Evolutionary conservation across 2,113 vertebrate species (phyloP).

Genomic region (Furnarius figulus): DNA sequence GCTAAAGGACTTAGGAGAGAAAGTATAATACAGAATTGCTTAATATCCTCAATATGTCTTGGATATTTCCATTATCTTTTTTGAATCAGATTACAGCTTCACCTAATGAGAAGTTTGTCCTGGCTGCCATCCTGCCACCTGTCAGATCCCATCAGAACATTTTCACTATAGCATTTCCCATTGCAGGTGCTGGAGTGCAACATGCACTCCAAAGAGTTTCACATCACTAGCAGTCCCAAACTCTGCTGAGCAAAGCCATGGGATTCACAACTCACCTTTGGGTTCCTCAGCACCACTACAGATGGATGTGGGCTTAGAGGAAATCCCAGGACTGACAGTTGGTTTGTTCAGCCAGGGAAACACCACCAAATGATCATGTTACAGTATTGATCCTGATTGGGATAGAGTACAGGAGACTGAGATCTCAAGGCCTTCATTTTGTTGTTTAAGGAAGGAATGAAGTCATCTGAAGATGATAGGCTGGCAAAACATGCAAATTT

Average conservation of each 20-base stretch:
- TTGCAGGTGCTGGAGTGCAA: not conserved
- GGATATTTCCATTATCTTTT: not conserved
- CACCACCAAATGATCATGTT: not conserved
- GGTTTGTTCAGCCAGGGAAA: rapidly evolving
- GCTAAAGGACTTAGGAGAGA: not conserved
- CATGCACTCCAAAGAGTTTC: not conserved
- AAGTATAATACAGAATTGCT: not conserved
- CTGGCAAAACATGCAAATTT: slow-evolving; percentile 49
- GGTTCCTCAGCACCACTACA: not conserved
- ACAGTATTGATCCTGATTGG: not conserved
- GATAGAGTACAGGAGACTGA: not conserved
- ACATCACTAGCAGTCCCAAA: not conserved
- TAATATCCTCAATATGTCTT: not conserved
- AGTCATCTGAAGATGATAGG: slow-evolving; percentile 25
- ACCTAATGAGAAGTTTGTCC: not conserved
- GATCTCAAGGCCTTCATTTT: not conserved
- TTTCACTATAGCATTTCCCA: not conserved
- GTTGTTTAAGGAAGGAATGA: not conserved
- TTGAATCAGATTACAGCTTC: not conserved
- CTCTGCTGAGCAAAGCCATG: not conserved
- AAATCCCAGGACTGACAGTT: not conserved
- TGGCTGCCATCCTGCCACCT: not conserved
- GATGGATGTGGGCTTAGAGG: not conserved
- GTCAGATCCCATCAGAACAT: not conserved
- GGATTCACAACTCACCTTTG: not conserved